phyloP scores from a whole-genome alignment of 2,113 vertebrate genomes.

The Willisornis vidua region DNA sequence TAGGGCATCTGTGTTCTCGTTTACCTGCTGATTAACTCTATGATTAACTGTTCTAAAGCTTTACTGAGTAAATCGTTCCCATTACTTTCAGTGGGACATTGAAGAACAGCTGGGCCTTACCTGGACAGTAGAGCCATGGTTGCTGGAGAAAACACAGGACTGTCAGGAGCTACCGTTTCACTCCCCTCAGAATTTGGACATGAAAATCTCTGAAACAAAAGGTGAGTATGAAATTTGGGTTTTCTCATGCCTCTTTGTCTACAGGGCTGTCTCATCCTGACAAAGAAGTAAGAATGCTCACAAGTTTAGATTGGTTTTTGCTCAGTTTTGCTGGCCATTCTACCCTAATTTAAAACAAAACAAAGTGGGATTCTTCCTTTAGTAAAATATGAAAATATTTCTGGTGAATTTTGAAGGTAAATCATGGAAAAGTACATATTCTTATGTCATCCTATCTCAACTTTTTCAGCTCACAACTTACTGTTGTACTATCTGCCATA shows the following conservation, averaged over 20 bases:
- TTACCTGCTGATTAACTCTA: background rate
- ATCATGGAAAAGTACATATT: background rate
- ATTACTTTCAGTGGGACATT: fast-evolving
- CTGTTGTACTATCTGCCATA: background rate
- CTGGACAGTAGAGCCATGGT: fast-evolving
- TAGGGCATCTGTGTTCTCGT: fast-evolving
- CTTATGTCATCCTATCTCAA: background rate
- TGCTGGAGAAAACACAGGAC: fast-evolving
- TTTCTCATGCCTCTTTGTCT: background rate
- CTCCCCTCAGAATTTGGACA: background rate
- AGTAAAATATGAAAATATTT: background rate
- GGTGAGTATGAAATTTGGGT: background rate
- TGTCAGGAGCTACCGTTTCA: fast-evolving
- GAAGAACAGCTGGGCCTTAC: background rate
- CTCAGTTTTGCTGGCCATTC: background rate
- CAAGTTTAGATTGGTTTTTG: fast-evolving
- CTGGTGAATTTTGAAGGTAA: background rate
- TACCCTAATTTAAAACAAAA: background rate
- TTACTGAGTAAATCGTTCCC: background rate
- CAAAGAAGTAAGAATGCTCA: background rate
- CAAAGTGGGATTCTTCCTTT: background rate
- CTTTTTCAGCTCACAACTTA: background rate
- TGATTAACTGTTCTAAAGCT: background rate
- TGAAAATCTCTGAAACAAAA: background rate
- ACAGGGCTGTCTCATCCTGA: fast-evolving